Evolutionary conservation across 1,140 invertebrate genomes (phyloP), one percentile per base, ranked within the genome.

Genomic region (Thrips palmi): DNA sequence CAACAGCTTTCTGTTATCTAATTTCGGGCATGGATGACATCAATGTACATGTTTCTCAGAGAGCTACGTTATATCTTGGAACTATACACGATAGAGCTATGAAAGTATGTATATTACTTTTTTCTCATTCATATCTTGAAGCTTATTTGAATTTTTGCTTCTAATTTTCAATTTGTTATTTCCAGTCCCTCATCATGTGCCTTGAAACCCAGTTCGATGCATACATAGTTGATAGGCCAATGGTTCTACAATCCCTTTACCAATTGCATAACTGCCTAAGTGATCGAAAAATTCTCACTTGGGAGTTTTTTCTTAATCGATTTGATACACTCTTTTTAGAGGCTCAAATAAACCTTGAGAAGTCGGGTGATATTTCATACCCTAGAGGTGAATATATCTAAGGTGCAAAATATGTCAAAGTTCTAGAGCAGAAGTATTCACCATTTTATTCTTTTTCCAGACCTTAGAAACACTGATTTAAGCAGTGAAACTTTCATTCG

Each of bases 281-380:
- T 42, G 86, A 96, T 52, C 65, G 89, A 25, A 74, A 76, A 45
- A 85, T 97, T 42, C 65, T 98, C 5, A 76, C 77, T 1, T 99
- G 94, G 93, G 89, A 97, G 40, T 98, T 99, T 63, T 99, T 99
- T 55, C 65, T 97, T 3, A 91, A 91, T 57, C 71, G 93, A 32
- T 97, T 99, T 57, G 94, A 98, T 53, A 79, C 86, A 0, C 60
- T 99, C 2, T 93, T 92, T 49, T 58, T 98, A 8, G 96, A 99
- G 60, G 85, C 88, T 1, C 91, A 97, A 61, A 77, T 96, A 20
- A 77, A 72, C 51, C 62, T 86, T 42, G 83, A 91, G 51, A 84
- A 82, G 56, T 43, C 48, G 23, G 72, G 77, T 7, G 87, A 88
- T 48, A 72, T 85, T 42, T 62, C 76, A 2, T 85, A 79, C 56